phyloP scores from a whole-genome alignment of 2,113 vertebrate species.

The Mugil cephalus region DNA sequence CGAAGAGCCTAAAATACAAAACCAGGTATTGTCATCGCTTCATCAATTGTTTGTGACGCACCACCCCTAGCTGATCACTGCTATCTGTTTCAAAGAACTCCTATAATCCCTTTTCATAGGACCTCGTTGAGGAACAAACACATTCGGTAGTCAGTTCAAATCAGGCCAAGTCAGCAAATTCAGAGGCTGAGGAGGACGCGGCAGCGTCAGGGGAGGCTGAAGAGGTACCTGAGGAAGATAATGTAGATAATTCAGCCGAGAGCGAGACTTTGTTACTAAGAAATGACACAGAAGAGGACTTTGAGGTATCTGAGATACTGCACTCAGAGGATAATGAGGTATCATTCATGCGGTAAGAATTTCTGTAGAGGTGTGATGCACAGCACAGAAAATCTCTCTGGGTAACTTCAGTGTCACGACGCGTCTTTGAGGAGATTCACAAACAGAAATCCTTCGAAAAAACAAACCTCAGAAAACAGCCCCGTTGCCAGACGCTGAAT shows the following conservation, averaged over 20 bases:
- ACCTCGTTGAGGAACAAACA: conserved; percentile 55
- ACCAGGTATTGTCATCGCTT: conserved; percentile 65
- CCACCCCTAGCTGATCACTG: conserved; percentile 10
- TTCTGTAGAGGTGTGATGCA: conserved; percentile 67
- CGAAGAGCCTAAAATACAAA: conserved; percentile 65
- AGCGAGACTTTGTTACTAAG: conserved; percentile 47
- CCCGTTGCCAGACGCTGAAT: conserved; percentile 63
- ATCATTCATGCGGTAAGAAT: conserved; percentile 65
- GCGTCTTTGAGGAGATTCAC: background rate
- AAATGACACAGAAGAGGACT: conserved; percentile 68
- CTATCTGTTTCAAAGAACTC: conserved; percentile 50
- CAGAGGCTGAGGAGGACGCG: conserved; percentile 60
- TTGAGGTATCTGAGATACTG: conserved; percentile 70
- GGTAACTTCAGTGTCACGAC: conserved; percentile 66
- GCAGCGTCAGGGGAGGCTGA: conserved; percentile 64
- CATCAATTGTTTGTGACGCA: background rate
- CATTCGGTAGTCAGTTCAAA: conserved; percentile 70
- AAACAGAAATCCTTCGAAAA: background rate
- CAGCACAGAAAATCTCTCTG: conserved; percentile 50
- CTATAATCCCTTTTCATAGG: conserved; percentile 75
- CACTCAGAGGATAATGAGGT: conserved; percentile 73
- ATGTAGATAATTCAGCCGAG: conserved; percentile 64
- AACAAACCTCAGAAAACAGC: conserved; percentile 4
- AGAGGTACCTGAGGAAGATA: conserved; percentile 68
- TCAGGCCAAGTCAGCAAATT: conserved; percentile 60